Conservation (phyloP, 1,140 invertebrate genomes). For the Procambarus clarkii region DNA sequence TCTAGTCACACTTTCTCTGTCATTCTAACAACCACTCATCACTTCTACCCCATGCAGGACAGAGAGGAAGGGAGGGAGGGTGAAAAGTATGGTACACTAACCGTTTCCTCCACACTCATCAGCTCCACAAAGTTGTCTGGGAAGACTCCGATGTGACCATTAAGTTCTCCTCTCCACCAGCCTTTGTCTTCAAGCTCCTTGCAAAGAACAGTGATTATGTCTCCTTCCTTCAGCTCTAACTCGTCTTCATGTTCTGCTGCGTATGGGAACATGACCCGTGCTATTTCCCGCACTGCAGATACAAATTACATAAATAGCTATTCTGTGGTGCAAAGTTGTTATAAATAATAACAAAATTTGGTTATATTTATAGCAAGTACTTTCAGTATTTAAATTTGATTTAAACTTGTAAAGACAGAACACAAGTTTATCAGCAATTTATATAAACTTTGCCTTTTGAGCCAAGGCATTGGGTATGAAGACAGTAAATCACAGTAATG, state of each 20-base stretch:
- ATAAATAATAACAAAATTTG: too few relatives aligned
- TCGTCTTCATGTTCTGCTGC: conserved; percentile 95
- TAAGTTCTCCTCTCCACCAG: conserved; percentile 97
- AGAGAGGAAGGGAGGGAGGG: too few relatives aligned
- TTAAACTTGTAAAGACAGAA: too few relatives aligned
- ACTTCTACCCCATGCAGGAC: too few relatives aligned
- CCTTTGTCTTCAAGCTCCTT: conserved; percentile 92
- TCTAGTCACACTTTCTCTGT: too few relatives aligned
- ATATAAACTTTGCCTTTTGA: too few relatives aligned
- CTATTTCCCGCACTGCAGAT: conserved; percentile 81
- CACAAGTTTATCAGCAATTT: too few relatives aligned
- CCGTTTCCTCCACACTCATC: conserved; percentile 75
- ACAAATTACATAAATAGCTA: neutral
- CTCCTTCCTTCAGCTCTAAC: conserved; percentile 90
- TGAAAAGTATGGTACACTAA: conserved; percentile 72
- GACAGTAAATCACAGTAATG: too few relatives aligned
- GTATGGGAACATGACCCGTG: conserved; percentile 92
- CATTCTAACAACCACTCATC: too few relatives aligned
- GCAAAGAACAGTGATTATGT: conserved; percentile 90
- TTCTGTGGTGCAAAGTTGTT: neutral
- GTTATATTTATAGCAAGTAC: too few relatives aligned
- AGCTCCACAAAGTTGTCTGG: conserved; percentile 97
- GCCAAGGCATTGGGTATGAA: too few relatives aligned
- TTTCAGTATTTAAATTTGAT: too few relatives aligned
- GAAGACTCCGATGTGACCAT: conserved; percentile 93